Evolutionary conservation across 2,888 invertebrate genomes (phyloP).

Genomic region (Stramonita haemastoma): DNA sequence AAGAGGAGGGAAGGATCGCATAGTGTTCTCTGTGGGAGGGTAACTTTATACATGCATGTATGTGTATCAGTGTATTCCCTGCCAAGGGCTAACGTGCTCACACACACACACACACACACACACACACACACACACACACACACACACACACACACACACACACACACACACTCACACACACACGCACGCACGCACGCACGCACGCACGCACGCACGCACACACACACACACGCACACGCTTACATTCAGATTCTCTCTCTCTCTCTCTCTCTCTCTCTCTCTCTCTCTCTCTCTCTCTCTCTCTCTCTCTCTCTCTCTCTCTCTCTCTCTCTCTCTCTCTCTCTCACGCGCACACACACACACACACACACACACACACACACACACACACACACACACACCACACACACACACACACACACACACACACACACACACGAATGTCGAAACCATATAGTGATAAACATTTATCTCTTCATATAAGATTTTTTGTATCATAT

Average conservation of each 20-base stretch:
- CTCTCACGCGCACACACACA: constrained; percentile 14
- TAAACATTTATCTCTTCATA: no score
- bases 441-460: no score
- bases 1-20: no score
- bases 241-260: constrained; percentile 4
- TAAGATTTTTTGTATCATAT: no score
- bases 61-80: no score
- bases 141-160: not conserved
- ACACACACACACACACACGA: not conserved
- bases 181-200: not conserved
- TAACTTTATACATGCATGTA: no score
- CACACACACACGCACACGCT: constrained; percentile 5
- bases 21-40: no score
- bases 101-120: not conserved
- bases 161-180: constrained; percentile 7
- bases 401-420: not conserved
- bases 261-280: not conserved
- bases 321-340: not conserved
- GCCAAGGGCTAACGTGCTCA: not conserved
- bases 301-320: not conserved
- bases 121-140: not conserved
- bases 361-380: constrained; percentile 13
- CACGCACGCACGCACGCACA: not conserved
- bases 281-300: not conserved
- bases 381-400: constrained; percentile 2